Percentiles rank a stretch among this genome's conserved stretches.
These are phyloP conservation scores for Sepiola atlantica DNA, from an alignment of 2,888 invertebrate species.

Conservation along the genomic window DNA sequence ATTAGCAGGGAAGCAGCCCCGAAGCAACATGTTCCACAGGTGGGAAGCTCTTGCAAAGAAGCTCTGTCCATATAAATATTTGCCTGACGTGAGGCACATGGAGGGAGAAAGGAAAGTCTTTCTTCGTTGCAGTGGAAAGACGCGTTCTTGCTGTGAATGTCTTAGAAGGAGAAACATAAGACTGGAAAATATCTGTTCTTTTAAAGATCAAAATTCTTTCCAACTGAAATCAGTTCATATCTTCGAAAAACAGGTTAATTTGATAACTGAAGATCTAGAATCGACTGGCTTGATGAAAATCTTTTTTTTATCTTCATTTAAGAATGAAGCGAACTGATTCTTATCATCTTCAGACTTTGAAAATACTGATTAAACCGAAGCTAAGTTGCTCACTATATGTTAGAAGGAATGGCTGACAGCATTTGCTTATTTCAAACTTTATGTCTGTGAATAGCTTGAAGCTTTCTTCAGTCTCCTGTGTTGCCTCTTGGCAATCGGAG, in stretches of 20 bases:
- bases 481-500: background rate
- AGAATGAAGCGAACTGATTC: background rate
- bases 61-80: too few species aligned
- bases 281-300: background rate
- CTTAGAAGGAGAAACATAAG: too few species aligned
- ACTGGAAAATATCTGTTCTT: background rate
- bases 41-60: too few species aligned
- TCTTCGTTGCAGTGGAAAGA: too few species aligned
- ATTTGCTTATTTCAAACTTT: background rate
- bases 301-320: background rate
- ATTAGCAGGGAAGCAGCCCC: too few species aligned
- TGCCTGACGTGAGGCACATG: too few species aligned
- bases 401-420: background rate
- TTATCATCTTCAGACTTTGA: slow-evolving; percentile 5
- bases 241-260: background rate
- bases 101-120: too few species aligned
- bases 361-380: background rate
- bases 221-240: background rate
- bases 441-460: background rate
- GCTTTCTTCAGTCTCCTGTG: background rate
- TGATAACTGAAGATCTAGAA: background rate
- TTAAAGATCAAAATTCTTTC: background rate
- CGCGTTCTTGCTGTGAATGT: too few species aligned
- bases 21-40: too few species aligned
- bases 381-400: background rate